A percentile compares a stretch with the other conserved stretches of the same genome.
These are phyloP conservation scores for Dinomys branickii DNA, from an alignment of 2,113 vertebrate genomes.

Conservation along the genomic window DNA sequence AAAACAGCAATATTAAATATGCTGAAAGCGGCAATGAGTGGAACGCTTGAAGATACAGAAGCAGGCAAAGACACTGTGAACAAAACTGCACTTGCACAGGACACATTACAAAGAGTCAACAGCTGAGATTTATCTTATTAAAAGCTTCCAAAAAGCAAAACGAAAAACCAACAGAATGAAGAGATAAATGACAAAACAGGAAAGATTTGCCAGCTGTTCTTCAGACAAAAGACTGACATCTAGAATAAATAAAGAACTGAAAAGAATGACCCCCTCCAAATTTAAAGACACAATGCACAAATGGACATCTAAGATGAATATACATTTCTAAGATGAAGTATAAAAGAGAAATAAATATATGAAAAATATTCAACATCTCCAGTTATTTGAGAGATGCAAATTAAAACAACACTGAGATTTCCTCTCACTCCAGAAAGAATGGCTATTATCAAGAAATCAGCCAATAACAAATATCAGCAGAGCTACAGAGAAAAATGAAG, in stretches of 20 bases:
- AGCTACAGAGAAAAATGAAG: background rate
- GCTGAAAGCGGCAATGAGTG: background rate
- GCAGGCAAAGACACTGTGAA: background rate
- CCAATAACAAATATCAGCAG: background rate
- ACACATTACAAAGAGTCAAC: background rate
- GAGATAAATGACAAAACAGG: background rate
- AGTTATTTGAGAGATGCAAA: background rate
- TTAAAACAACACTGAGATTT: background rate
- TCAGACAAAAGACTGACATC: background rate
- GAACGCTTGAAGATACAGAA: background rate
- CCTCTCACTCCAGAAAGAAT: background rate
- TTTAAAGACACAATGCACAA: background rate
- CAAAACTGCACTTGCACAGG: background rate
- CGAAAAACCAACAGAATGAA: background rate
- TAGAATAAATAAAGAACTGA: background rate
- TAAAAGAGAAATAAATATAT: background rate
- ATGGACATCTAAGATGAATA: background rate
- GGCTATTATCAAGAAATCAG: background rate
- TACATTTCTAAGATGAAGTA: background rate
- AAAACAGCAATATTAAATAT: background rate
- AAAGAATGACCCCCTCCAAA: background rate
- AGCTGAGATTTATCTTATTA: background rate
- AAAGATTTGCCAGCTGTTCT: background rate
- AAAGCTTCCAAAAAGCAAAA: background rate
- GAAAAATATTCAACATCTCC: background rate